A percentile compares a stretch with the other conserved stretches of the same genome.
Evolutionary conservation across 2,797 vertebrate species (phyloP).

Genomic region (Kryptopterus vitreolus): DNA sequence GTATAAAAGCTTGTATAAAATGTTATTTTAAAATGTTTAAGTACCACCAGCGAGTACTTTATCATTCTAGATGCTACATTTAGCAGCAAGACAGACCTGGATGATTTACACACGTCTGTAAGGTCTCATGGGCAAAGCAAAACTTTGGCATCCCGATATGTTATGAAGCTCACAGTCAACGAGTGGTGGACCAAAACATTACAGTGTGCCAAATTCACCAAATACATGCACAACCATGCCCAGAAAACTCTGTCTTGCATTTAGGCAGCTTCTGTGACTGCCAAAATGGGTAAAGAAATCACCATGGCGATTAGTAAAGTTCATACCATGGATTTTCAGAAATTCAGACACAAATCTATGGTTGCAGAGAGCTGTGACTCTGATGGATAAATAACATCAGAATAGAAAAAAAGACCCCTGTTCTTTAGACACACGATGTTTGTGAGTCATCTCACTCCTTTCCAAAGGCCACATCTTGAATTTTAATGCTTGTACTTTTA

Average conservation of each 20-base stretch:
- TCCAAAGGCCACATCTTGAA: too few relatives aligned
- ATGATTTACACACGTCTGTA: neutral
- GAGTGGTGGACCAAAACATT: neutral
- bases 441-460: neutral
- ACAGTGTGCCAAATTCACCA: neutral
- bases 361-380: neutral
- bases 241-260: neutral
- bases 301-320: neutral
- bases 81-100: neutral
- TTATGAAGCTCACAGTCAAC: neutral
- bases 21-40: neutral
- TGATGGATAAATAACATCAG: neutral
- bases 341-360: neutral
- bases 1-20: neutral
- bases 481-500: neutral
- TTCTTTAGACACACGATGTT: neutral
- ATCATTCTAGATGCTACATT: neutral
- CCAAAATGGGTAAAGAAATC: neutral
- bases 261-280: too few relatives aligned
- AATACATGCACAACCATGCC: neutral
- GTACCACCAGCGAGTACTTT: neutral
- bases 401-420: neutral
- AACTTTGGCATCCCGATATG: neutral
- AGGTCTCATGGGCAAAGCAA: neutral
- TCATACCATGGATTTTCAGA: neutral